phyloP scores from a whole-genome alignment of 2,113 vertebrate genomes.

The Ranitomeya variabilis region DNA sequence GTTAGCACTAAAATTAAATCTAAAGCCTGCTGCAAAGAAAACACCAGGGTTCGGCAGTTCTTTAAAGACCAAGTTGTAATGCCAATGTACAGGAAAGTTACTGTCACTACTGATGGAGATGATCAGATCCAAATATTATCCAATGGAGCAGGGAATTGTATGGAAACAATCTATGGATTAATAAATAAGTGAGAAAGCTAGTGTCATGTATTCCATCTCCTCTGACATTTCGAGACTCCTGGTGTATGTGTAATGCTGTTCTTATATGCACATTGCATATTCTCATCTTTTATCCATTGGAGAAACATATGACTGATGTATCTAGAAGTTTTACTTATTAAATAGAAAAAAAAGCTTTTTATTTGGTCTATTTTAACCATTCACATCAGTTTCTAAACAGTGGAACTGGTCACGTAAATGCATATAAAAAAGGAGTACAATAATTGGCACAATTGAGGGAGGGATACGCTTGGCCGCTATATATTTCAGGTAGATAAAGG shows the following conservation, averaged over 20 bases:
- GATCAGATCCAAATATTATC: background rate
- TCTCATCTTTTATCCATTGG: background rate
- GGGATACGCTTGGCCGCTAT: background rate
- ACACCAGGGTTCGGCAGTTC: background rate
- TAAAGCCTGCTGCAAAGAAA: background rate
- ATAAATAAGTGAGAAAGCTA: slow-evolving; percentile 10
- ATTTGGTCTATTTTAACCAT: background rate
- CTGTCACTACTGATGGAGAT: background rate
- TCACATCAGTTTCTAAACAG: slow-evolving; percentile 1
- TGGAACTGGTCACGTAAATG: background rate
- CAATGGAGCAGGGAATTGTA: background rate
- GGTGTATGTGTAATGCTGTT: background rate
- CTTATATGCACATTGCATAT: background rate
- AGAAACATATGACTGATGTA: background rate
- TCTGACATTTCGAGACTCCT: background rate
- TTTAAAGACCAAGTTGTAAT: background rate
- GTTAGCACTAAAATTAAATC: background rate
- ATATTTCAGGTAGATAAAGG: background rate
- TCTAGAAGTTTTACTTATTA: background rate
- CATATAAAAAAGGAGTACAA: background rate
- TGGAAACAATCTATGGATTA: background rate
- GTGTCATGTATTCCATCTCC: background rate
- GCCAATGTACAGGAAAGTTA: background rate
- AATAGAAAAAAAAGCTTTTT: background rate
- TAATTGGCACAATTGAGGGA: too few relatives aligned